Evolutionary conservation across 2,888 invertebrate species (phyloP).

Genomic region (Oligia fasciuncula): DNA sequence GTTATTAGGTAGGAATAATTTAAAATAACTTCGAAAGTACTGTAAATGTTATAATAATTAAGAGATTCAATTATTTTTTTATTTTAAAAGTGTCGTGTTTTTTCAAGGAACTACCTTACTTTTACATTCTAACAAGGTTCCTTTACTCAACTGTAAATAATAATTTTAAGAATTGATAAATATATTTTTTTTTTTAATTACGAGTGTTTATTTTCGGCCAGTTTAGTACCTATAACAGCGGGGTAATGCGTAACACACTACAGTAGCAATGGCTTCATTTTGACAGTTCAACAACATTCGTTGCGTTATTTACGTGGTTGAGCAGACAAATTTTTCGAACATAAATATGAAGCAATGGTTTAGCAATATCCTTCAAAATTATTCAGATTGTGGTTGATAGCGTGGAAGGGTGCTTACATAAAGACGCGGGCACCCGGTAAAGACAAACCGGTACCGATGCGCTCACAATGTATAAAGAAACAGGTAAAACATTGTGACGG

Average conservation of each 20-base stretch:
- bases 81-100: background rate
- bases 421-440: too few relatives aligned
- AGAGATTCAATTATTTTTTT: background rate
- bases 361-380: background rate
- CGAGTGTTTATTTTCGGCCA: background rate
- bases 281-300: background rate
- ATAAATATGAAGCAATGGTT: too few relatives aligned
- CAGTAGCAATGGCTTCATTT: too few relatives aligned
- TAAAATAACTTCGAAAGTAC: constrained; percentile 26
- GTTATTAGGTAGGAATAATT: constrained; percentile 11
- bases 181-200: constrained; percentile 43
- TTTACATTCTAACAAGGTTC: constrained; percentile 20
- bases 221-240: background rate
- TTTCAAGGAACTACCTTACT: background rate
- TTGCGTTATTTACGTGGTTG: background rate
- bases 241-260: too few relatives aligned
- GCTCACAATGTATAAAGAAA: too few relatives aligned
- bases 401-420: background rate
- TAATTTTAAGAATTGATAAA: constrained; percentile 25
- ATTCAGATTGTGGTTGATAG: background rate
- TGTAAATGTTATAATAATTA: constrained; percentile 5
- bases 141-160: constrained; percentile 50
- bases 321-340: background rate
- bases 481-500: too few relatives aligned
- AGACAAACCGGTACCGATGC: too few relatives aligned